Conservation (phyloP, 2,888 invertebrate genomes). For the Panorpa germanica region DNA sequence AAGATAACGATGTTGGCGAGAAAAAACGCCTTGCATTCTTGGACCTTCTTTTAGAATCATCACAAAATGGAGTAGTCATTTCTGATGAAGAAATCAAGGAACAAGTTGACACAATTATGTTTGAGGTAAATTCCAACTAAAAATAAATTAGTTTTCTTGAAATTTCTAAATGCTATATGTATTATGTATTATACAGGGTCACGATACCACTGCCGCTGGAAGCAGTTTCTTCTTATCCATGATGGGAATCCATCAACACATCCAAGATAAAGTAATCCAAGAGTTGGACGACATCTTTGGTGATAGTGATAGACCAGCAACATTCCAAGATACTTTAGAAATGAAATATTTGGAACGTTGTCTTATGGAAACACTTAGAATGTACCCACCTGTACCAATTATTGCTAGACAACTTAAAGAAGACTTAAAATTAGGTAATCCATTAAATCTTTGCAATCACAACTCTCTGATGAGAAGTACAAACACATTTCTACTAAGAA, state of each 20-base stretch:
- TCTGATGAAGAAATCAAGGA: constrained; percentile 64
- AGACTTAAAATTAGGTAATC: constrained; percentile 48
- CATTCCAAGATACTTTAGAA: constrained; percentile 65
- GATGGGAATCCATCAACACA: constrained; percentile 53
- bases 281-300: constrained; percentile 61
- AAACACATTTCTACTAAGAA: constrained; percentile 7
- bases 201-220: constrained; percentile 66
- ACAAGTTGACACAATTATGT: constrained; percentile 75
- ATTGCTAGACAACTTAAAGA: constrained; percentile 55
- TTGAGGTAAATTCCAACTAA: constrained; percentile 36
- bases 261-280: constrained; percentile 52
- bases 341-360: constrained; percentile 74
- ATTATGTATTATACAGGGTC: constrained; percentile 30
- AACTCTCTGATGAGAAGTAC: constrained; percentile 8
- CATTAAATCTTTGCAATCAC: neutral
- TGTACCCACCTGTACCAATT: constrained; percentile 64
- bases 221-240: constrained; percentile 65
- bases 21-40: constrained; percentile 75
- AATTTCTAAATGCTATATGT: constrained; percentile 1
- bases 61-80: constrained; percentile 49
- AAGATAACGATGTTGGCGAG: constrained; percentile 58
- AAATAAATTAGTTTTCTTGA: neutral
- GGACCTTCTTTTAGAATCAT: constrained; percentile 64
- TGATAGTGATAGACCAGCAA: constrained; percentile 52
- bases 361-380: constrained; percentile 57